Conservation (phyloP, 2,888 invertebrate genomes). For the Heliconius aoede region DNA sequence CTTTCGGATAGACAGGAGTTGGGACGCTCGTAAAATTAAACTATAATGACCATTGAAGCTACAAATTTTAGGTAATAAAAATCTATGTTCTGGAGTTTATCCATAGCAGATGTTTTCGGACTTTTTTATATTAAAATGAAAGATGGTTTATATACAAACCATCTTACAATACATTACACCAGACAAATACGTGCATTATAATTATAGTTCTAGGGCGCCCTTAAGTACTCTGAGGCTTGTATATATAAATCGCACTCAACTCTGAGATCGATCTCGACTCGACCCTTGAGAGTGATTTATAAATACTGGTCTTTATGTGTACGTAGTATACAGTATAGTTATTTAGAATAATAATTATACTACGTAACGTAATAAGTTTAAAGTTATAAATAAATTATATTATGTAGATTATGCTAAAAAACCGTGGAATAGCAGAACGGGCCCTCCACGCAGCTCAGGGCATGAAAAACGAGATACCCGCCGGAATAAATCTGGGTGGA, state of each 20-base stretch:
- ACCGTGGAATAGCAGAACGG: slow-evolving; percentile 57
- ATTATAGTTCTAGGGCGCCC: too few species aligned
- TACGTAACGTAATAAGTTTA: not conserved
- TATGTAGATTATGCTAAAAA: slow-evolving; percentile 54
- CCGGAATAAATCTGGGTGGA: slow-evolving; percentile 72
- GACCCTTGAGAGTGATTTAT: too few species aligned
- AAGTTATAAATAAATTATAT: not conserved
- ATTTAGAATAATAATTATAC: not conserved
- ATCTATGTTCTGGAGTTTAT: not conserved
- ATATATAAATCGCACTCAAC: too few species aligned
- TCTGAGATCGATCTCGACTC: too few species aligned
- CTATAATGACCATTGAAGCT: slow-evolving; percentile 22
- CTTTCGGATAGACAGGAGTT: slow-evolving; percentile 40
- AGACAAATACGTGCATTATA: too few species aligned
- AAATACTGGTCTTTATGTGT: too few species aligned
- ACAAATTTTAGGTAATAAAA: slow-evolving; percentile 20
- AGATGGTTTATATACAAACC: not conserved
- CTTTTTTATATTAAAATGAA: slow-evolving; percentile 20
- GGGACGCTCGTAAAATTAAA: slow-evolving; percentile 30
- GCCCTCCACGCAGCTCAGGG: slow-evolving; percentile 51
- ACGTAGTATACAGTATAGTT: too few species aligned
- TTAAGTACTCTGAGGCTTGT: too few species aligned
- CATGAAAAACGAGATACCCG: slow-evolving; percentile 58
- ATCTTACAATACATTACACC: too few species aligned
- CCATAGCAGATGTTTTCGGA: not conserved